These are phyloP conservation scores for Lycaon pictus DNA, from an alignment of 2,113 vertebrate species.

Conservation along the genomic window DNA sequence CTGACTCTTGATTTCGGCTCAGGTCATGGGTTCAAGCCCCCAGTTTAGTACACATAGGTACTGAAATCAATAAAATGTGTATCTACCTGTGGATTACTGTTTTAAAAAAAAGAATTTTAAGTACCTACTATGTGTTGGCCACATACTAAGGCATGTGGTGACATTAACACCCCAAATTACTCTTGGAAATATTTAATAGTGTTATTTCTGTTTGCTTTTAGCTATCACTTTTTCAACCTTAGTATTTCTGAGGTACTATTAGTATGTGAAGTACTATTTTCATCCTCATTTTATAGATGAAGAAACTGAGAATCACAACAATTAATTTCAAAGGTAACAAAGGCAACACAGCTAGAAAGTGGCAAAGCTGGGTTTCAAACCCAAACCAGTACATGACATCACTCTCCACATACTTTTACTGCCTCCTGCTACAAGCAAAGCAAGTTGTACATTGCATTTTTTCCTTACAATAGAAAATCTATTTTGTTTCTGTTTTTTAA, in stretches of 20 bases:
- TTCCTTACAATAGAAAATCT: background rate
- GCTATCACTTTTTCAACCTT: background rate
- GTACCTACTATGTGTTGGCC: background rate
- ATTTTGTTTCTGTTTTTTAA: background rate
- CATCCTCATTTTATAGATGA: background rate
- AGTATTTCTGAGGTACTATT: background rate
- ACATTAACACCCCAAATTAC: background rate
- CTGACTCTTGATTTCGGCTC: background rate
- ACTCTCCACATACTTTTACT: background rate
- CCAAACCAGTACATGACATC: background rate
- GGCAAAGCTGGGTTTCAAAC: background rate
- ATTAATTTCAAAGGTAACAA: background rate
- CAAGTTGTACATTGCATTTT: background rate
- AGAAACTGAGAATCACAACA: background rate
- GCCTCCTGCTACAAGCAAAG: background rate
- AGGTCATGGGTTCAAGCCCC: background rate
- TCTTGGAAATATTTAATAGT: background rate
- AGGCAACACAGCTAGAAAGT: background rate
- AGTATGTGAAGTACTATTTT: background rate
- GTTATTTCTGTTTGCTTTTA: constrained; percentile 9
- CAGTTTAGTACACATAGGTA: background rate
- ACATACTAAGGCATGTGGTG: background rate
- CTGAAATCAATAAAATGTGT: background rate
- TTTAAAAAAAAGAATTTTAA: background rate
- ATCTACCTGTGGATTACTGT: background rate